Conservation (phyloP, 2,888 invertebrate species). For the Acronicta leporina region DNA sequence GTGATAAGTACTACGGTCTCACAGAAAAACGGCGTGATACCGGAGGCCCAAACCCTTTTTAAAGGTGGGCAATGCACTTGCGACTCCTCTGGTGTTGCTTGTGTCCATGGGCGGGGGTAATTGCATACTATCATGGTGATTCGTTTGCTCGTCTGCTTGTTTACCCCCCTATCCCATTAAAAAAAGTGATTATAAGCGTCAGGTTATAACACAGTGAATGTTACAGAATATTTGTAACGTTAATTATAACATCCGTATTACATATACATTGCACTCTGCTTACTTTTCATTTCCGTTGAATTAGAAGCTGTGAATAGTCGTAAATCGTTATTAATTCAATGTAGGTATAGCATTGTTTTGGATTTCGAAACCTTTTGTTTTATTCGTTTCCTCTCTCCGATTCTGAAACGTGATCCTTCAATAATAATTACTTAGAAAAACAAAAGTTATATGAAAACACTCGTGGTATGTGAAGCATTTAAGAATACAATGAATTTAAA, state of each 20-base stretch:
- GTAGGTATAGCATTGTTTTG: constrained; percentile 3
- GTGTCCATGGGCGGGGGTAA: too few species aligned
- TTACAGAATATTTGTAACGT: constrained; percentile 3
- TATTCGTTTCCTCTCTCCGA: not conserved
- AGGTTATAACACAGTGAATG: not conserved
- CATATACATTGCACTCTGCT: constrained; percentile 7
- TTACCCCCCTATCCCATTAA: too few species aligned
- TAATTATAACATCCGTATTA: constrained; percentile 15
- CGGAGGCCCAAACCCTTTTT: too few species aligned
- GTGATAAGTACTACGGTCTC: too few species aligned
- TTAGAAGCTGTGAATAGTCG: constrained; percentile 1
- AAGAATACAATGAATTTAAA: too few species aligned
- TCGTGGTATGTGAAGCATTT: too few species aligned
- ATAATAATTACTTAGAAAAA: not conserved
- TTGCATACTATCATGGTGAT: too few species aligned
- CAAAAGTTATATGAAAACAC: too few species aligned
- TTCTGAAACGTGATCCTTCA: not conserved
- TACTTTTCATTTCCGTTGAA: constrained; percentile 12
- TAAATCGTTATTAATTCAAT: constrained; percentile 12
- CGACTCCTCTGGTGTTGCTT: too few species aligned
- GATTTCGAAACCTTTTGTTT: constrained; percentile 20
- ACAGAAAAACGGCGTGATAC: too few species aligned
- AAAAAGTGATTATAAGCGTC: not conserved
- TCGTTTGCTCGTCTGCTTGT: too few species aligned
- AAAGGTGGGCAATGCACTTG: too few species aligned